A percentile compares a stretch with the other conserved stretches of the same genome.
Evolutionary conservation across 2,888 invertebrate genomes (phyloP).

Genomic region (Lymantria monacha): DNA sequence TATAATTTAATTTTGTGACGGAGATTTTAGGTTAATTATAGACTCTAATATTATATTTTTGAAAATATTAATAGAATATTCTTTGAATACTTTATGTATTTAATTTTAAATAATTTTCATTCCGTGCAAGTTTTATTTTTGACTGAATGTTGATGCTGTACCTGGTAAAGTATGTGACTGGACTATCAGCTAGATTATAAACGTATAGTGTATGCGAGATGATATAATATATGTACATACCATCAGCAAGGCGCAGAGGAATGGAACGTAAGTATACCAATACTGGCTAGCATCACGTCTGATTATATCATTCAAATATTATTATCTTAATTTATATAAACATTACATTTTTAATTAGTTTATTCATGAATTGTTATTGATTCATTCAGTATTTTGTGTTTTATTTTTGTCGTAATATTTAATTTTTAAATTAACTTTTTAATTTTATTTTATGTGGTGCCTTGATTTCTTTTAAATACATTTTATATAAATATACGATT

Average conservation of each 20-base stretch:
- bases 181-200: conserved; percentile 35
- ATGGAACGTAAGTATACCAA: conserved; percentile 35
- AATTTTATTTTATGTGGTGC: conserved; percentile 74
- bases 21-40: conserved; percentile 60
- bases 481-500: conserved; percentile 44
- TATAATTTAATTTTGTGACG: conserved; percentile 63
- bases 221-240: conserved; percentile 44
- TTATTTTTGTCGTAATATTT: conserved; percentile 54
- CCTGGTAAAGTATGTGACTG: conserved; percentile 54
- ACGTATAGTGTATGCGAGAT: conserved; percentile 37
- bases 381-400: conserved; percentile 71
- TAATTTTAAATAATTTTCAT: conserved; percentile 74
- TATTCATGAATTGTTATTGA: conserved; percentile 48
- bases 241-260: conserved; percentile 37
- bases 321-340: neutral
- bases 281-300: conserved; percentile 52
- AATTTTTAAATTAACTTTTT: conserved; percentile 47
- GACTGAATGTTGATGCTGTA: conserved; percentile 72
- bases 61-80: conserved; percentile 59
- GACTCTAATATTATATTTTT: conserved; percentile 60
- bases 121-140: conserved; percentile 72
- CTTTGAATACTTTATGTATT: conserved; percentile 76
- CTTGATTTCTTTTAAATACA: conserved; percentile 61
- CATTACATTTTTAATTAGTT: conserved; percentile 25
- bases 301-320: neutral